A percentile compares a stretch with the other conserved stretches of the same genome.
Evolutionary conservation across 2,113 vertebrate species (phyloP).

Genomic region (Pollimyrus isidori): DNA sequence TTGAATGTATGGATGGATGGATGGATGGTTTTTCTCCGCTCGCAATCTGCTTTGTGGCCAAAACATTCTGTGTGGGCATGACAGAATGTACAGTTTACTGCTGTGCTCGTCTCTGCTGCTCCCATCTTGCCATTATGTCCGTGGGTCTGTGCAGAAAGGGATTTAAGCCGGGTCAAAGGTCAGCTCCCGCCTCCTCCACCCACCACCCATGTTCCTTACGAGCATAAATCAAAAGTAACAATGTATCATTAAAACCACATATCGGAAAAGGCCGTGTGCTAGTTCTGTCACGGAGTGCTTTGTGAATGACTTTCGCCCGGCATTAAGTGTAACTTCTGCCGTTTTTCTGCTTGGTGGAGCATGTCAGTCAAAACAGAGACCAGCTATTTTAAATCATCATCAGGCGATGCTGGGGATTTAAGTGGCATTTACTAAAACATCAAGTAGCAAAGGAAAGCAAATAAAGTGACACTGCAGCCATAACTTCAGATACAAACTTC

Average conservation of each 20-base stretch:
- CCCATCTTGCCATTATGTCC: not conserved
- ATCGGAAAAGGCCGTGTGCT: not conserved
- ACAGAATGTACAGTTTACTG: not conserved
- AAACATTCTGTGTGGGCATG: not conserved
- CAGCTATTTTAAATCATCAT: not conserved
- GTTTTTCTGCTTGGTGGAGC: too few species aligned
- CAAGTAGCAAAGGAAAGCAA: not conserved
- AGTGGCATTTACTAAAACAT: not conserved
- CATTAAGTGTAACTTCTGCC: not conserved
- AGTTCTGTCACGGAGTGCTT: not conserved
- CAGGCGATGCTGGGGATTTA: not conserved
- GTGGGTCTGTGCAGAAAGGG: not conserved
- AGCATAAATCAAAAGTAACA: slow-evolving; percentile 11
- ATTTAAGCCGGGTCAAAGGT: slow-evolving; percentile 15
- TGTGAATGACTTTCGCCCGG: not conserved
- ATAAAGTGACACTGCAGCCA: not conserved
- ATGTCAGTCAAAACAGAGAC: not conserved
- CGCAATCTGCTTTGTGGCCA: not conserved
- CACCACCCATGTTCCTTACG: not conserved
- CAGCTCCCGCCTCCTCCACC: not conserved
- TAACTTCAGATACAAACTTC: not conserved
- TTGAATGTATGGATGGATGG: not conserved
- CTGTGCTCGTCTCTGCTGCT: not conserved
- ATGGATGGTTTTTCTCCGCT: not conserved
- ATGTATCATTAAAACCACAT: not conserved